Percentiles rank a stretch among this genome's conserved stretches.
Evolutionary conservation across 2,888 invertebrate species (phyloP).

Genomic region (Synergus itoensis): DNA sequence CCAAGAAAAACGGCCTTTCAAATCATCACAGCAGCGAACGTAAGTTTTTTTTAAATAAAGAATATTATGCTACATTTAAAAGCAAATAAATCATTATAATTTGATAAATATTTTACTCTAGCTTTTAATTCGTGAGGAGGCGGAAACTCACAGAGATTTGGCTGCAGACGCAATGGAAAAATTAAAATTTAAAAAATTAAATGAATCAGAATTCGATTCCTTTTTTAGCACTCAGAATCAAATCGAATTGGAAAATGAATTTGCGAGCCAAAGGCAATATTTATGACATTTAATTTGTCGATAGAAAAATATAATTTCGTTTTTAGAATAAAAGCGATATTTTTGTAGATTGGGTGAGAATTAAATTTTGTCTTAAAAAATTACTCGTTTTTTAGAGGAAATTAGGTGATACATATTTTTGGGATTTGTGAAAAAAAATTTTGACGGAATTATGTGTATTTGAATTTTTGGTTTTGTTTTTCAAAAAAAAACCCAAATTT

Average conservation of each 20-base stretch:
- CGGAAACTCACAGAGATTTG: conserved; percentile 92
- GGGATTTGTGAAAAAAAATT: too few species aligned
- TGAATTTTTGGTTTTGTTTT: too few species aligned
- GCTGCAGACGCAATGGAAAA: conserved; percentile 87
- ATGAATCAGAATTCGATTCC: conserved; percentile 5
- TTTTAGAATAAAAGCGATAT: neutral
- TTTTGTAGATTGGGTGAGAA: conserved; percentile 1
- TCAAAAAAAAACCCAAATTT: too few species aligned
- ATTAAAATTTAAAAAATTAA: conserved; percentile 65
- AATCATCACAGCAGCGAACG: conserved; percentile 93
- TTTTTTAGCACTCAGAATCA: neutral
- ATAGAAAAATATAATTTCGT: conserved; percentile 14
- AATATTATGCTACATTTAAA: conserved; percentile 31
- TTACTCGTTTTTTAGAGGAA: neutral
- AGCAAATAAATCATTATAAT: conserved; percentile 34
- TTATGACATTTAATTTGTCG: conserved; percentile 44
- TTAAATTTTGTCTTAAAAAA: conserved; percentile 11
- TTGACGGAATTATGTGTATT: too few species aligned
- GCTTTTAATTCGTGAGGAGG: conserved; percentile 90
- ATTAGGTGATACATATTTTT: too few species aligned
- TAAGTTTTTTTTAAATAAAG: conserved; percentile 71
- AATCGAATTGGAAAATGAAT: neutral
- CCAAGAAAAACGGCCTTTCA: conserved; percentile 86
- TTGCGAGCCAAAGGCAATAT: neutral
- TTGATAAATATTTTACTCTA: conserved; percentile 74